Percentiles rank a stretch among this genome's conserved stretches.
Conservation (phyloP, 2,888 invertebrate species). For the Bellardia bayeri region DNA sequence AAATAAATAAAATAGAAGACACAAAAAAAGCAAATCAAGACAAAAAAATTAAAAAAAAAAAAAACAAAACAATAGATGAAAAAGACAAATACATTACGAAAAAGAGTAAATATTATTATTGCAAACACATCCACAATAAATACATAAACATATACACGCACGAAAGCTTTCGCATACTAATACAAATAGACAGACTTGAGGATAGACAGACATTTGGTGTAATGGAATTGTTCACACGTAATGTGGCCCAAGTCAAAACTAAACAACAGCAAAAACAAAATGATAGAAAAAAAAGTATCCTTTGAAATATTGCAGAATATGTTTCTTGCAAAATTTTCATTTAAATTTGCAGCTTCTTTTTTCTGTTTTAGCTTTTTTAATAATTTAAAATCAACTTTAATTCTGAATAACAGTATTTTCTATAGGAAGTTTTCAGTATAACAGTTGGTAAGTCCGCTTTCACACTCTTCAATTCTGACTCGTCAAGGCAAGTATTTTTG, state of each 20-base stretch:
- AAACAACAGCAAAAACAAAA: background rate
- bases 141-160: background rate
- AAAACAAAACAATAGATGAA: slow-evolving; percentile 19
- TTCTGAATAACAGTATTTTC: too few relatives aligned
- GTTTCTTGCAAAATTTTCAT: background rate
- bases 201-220: background rate
- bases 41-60: background rate
- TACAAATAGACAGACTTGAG: slow-evolving; percentile 14
- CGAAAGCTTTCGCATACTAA: background rate
- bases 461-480: too few relatives aligned
- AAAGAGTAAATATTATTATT: slow-evolving; percentile 44
- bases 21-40: slow-evolving; percentile 10
- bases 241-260: slow-evolving; percentile 28
- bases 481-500: too few relatives aligned
- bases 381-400: too few relatives aligned
- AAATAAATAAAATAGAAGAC: slow-evolving; percentile 26
- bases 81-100: slow-evolving; percentile 44
- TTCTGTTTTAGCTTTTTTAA: background rate
- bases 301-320: slow-evolving; percentile 27
- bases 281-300: background rate
- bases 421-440: too few relatives aligned
- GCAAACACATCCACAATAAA: slow-evolving; percentile 24
- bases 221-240: slow-evolving; percentile 57
- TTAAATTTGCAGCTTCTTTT: background rate
- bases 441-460: too few relatives aligned